A percentile compares a stretch with the other conserved stretches of the same genome.
Conservation (phyloP, 2,797 vertebrate genomes). For the Varecia variegata region DNA sequence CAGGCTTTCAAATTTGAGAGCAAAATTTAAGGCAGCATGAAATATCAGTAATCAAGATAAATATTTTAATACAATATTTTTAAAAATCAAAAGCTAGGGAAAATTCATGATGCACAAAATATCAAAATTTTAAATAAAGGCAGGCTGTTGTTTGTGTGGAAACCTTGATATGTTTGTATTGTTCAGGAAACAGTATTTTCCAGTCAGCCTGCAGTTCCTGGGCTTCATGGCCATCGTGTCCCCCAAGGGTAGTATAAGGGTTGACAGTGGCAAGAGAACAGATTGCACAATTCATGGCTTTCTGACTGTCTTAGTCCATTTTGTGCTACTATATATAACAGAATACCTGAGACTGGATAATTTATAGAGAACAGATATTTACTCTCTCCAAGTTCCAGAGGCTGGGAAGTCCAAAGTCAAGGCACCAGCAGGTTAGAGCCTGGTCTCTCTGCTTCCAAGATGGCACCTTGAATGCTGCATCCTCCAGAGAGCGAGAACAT, state of each 20-base stretch:
- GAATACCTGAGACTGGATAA: not conserved
- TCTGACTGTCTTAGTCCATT: not conserved
- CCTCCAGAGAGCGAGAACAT: not conserved
- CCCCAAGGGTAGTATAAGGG: accelerated
- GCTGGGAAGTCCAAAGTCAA: not conserved
- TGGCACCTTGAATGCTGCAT: too few relatives aligned
- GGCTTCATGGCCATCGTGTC: accelerated
- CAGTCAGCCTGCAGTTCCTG: not conserved
- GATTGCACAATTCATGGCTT: not conserved
- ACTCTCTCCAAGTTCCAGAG: not conserved
- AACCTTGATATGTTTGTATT: not conserved
- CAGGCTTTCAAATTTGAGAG: not conserved
- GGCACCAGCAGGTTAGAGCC: too few relatives aligned
- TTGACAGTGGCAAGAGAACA: not conserved
- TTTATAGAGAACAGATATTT: not conserved
- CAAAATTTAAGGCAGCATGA: not conserved
- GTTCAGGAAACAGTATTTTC: not conserved
- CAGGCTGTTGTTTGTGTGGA: not conserved
- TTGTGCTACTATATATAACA: not conserved
- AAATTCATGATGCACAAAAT: not conserved
- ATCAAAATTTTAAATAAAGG: not conserved
- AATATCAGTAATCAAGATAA: not conserved
- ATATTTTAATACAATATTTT: not conserved
- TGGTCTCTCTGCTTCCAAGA: not conserved
- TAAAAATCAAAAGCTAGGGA: not conserved